phyloP scores from a whole-genome alignment of 1,140 invertebrate genomes.

The Carposina sasakii region DNA sequence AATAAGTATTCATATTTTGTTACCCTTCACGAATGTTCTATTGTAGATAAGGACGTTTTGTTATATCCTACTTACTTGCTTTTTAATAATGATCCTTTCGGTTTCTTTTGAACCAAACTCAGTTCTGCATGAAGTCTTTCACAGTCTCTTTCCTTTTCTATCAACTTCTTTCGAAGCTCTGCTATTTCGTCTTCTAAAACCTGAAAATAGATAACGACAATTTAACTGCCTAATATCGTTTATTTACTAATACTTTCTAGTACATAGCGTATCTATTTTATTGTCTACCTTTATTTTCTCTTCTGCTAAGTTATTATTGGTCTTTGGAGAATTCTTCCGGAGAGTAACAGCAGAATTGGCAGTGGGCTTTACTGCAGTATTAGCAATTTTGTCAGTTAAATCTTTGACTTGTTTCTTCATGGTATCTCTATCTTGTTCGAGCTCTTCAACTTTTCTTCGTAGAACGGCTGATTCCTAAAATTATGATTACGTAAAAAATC shows the following conservation, averaged over 20 bases:
- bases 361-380: slow-evolving; percentile 45
- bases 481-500: no score
- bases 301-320: slow-evolving; percentile 72
- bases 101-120: slow-evolving; percentile 75
- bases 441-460: slow-evolving; percentile 86
- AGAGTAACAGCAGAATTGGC: slow-evolving; percentile 46
- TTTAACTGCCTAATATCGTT: neutral
- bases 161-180: slow-evolving; percentile 82
- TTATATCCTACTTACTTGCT: slow-evolving; percentile 71
- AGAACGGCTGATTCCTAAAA: slow-evolving; percentile 87
- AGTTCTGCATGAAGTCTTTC: slow-evolving; percentile 83
- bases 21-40: neutral
- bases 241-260: neutral
- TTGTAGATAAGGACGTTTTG: neutral
- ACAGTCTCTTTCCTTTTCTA: slow-evolving; percentile 88
- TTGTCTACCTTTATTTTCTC: slow-evolving; percentile 78
- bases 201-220: slow-evolving; percentile 23
- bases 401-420: slow-evolving; percentile 84
- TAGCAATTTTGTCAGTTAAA: slow-evolving; percentile 79
- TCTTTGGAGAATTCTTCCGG: slow-evolving; percentile 46
- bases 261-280: neutral
- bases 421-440: slow-evolving; percentile 85
- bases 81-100: slow-evolving; percentile 74
- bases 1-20: neutral
- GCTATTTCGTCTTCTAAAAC: slow-evolving; percentile 79